phyloP scores from a whole-genome alignment of 1,140 invertebrate genomes.

The Gryllus bimaculatus region DNA sequence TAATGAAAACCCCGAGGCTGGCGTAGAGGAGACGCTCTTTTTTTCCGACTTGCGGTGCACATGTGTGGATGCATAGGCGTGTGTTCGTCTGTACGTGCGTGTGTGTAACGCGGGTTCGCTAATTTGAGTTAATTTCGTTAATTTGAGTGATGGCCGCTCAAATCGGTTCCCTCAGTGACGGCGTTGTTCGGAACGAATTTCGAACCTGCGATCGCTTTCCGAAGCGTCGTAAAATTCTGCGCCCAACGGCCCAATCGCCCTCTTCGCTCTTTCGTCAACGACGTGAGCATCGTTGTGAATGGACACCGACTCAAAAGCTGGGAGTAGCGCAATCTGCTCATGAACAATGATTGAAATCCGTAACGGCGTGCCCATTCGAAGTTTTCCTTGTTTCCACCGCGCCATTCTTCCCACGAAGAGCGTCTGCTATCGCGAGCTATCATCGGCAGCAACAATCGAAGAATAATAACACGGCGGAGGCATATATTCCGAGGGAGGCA shows the following conservation, averaged over 20 bases:
- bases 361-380: background rate
- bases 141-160: background rate
- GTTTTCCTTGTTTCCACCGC: background rate
- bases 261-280: too few species aligned
- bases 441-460: background rate
- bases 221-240: background rate
- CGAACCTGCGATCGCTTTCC: background rate
- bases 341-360: background rate
- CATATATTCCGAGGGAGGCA: too few species aligned
- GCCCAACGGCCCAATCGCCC: background rate
- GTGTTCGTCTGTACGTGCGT: too few species aligned
- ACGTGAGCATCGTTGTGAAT: too few species aligned
- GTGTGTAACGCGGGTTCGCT: too few species aligned
- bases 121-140: background rate
- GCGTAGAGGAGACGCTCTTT: background rate
- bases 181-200: background rate
- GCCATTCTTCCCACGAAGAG: background rate
- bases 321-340: background rate
- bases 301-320: too few species aligned
- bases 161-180: background rate
- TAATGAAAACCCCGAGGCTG: background rate
- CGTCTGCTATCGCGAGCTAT: too few species aligned
- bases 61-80: too few species aligned
- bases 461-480: background rate
- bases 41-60: background rate